These are phyloP conservation scores for Gymnodraco acuticeps DNA, from an alignment of 2,797 vertebrate genomes.

Conservation along the genomic window DNA sequence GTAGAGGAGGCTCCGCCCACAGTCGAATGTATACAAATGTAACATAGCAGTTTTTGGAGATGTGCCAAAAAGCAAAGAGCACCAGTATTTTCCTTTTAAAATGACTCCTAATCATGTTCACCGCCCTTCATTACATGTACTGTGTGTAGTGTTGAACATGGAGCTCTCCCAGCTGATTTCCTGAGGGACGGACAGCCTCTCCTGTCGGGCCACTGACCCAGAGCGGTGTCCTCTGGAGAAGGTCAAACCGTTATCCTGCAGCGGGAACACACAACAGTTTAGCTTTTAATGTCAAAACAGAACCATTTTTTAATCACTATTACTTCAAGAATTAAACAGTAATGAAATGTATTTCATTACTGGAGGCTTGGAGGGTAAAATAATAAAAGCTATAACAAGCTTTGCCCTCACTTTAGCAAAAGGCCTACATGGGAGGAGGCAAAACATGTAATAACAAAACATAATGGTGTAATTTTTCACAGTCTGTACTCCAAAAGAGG, in stretches of 20 bases:
- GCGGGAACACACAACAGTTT: neutral
- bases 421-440: constrained; percentile 62
- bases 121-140: constrained; percentile 24
- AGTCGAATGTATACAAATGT: constrained; percentile 50
- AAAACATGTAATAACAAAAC: constrained; percentile 68
- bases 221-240: constrained; percentile 62
- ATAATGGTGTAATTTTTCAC: constrained; percentile 52
- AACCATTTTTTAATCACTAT: constrained; percentile 35
- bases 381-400: constrained; percentile 40
- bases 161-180: constrained; percentile 54
- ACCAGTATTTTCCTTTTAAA: constrained; percentile 58
- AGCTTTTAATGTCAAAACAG: neutral
- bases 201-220: constrained; percentile 48
- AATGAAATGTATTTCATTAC: constrained; percentile 1
- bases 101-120: neutral
- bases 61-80: constrained; percentile 62
- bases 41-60: constrained; percentile 33
- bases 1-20: constrained; percentile 5
- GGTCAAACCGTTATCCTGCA: constrained; percentile 51
- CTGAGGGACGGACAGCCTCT: constrained; percentile 49
- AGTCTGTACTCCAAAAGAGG: constrained; percentile 12
- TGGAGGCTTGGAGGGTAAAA: neutral
- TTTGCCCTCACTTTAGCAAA: constrained; percentile 56
- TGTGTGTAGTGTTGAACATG: constrained; percentile 18
- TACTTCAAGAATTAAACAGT: constrained; percentile 18